Evolutionary conservation across 2,113 vertebrate species (phyloP).

Genomic region (Calyptomena viridis): DNA sequence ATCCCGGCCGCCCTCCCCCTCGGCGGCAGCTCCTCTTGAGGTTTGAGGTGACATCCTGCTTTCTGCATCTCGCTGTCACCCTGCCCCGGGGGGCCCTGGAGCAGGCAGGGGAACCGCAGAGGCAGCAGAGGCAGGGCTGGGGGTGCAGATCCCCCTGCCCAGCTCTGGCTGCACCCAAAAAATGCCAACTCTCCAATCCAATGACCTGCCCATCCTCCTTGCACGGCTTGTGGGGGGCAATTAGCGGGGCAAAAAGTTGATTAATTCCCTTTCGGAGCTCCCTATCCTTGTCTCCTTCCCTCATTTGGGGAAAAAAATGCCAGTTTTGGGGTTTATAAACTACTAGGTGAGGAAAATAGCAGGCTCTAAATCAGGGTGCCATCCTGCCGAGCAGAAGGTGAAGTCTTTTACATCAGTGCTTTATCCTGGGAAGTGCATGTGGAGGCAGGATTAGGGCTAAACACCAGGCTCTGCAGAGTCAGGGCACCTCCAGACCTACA

Average conservation of each 20-base stretch:
- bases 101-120: conserved; percentile 36
- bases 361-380: not conserved
- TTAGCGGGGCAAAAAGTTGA: accelerated
- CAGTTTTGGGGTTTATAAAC: not conserved
- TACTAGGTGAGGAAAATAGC: not conserved
- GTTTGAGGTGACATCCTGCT: conserved; percentile 66
- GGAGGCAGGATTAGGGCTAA: not conserved
- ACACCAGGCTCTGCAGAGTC: not conserved
- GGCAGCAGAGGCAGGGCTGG: not conserved
- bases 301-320: accelerated
- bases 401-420: not conserved
- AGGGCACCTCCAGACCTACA: not conserved
- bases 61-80: not conserved
- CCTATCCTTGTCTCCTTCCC: not conserved
- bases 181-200: accelerated
- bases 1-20: not conserved
- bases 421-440: accelerated
- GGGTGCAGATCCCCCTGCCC: not conserved
- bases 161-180: not conserved
- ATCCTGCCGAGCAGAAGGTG: not conserved
- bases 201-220: accelerated
- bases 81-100: not conserved
- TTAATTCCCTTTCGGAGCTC: not conserved
- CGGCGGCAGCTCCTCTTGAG: conserved; percentile 30
- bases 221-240: accelerated